phyloP scores from a whole-genome alignment of 2,797 vertebrate genomes.

The Bryconaethiops microstoma region DNA sequence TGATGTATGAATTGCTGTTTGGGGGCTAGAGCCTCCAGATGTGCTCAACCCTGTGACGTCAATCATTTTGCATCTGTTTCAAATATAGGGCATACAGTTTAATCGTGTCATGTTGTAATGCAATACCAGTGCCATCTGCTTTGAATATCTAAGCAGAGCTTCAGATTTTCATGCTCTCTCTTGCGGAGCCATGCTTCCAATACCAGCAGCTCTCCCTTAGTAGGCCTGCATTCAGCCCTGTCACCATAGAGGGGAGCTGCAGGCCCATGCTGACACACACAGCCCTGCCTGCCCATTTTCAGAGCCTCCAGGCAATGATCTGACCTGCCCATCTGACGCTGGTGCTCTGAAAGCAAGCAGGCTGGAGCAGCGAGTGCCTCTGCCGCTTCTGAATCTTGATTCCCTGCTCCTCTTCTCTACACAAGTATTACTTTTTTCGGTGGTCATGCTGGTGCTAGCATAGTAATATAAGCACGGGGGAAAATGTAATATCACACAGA shows the following conservation, averaged over 20 bases:
- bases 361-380: neutral
- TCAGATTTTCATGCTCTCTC: neutral
- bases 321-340: conserved; percentile 24
- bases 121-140: conserved; percentile 15
- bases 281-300: conserved; percentile 29
- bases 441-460: neutral
- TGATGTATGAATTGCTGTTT: no score
- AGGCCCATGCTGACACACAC: conserved; percentile 25
- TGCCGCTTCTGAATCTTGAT: neutral
- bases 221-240: conserved; percentile 38
- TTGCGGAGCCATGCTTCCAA: neutral
- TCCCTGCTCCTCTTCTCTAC: neutral
- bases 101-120: neutral
- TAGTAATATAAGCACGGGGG: neutral
- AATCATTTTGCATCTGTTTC: neutral
- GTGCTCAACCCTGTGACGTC: no score
- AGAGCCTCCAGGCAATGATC: conserved; percentile 3
- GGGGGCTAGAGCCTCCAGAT: no score
- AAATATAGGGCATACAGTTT: neutral
- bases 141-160: conserved; percentile 30
- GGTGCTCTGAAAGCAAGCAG: conserved; percentile 10
- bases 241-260: conserved; percentile 52
- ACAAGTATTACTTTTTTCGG: neutral
- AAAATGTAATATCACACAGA: neutral
- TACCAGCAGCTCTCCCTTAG: neutral